phyloP scores from a whole-genome alignment of 2,797 vertebrate genomes.

The Sebastes flavidus region DNA sequence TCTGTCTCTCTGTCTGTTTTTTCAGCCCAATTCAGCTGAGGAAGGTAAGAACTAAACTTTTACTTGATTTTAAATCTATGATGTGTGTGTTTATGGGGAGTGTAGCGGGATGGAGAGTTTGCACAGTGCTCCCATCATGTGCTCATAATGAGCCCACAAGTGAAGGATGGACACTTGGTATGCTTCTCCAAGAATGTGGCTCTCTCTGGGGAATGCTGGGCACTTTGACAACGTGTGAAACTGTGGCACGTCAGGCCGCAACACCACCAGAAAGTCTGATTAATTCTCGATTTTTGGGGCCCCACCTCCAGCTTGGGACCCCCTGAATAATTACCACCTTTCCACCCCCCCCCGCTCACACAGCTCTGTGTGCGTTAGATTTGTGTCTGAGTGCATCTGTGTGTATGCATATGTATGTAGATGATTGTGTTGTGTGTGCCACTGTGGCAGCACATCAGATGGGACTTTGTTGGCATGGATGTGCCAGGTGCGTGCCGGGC shows the following conservation, averaged over 20 bases:
- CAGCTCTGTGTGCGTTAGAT: conserved; percentile 1
- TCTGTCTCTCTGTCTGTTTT: conserved; percentile 81
- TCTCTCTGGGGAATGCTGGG: conserved; percentile 13
- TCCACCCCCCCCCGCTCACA: background rate
- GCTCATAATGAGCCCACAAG: conserved; percentile 36
- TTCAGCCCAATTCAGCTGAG: conserved; percentile 84
- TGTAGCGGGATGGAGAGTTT: conserved; percentile 34
- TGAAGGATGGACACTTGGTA: conserved; percentile 39
- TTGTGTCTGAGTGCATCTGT: background rate
- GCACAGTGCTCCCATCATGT: conserved; percentile 21
- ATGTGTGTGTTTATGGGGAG: background rate
- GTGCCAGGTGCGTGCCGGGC: conserved; percentile 59
- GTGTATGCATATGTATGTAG: conserved; percentile 33
- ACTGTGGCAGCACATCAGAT: conserved; percentile 50
- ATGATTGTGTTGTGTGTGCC: conserved; percentile 29
- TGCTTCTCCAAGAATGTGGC: conserved; percentile 17
- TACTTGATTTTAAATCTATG: background rate
- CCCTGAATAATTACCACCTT: conserved; percentile 30
- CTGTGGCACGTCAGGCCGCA: background rate
- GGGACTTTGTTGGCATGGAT: conserved; percentile 52
- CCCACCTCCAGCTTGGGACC: conserved; percentile 19
- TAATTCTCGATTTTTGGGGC: background rate
- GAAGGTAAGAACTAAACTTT: conserved; percentile 82
- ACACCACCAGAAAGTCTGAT: background rate
- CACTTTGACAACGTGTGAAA: conserved; percentile 43